Conservation (phyloP, 2,888 invertebrate genomes). For the Cryptus viduatorius region DNA sequence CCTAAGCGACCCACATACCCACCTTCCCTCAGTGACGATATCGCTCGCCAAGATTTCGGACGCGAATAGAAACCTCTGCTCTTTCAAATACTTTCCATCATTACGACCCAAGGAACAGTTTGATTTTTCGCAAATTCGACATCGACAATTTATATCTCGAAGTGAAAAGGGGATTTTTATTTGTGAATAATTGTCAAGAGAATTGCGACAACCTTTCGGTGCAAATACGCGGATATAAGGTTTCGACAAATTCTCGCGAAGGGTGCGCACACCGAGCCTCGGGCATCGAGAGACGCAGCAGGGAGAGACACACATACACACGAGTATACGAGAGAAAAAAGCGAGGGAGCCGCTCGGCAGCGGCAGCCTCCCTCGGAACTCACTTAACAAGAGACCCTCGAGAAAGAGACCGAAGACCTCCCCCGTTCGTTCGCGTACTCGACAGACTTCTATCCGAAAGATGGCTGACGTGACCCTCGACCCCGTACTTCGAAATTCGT, state of each 20-base stretch:
- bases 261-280: conserved; percentile 61
- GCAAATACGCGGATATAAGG: conserved; percentile 21
- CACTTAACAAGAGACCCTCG: conserved; percentile 63
- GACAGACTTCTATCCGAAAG: conserved; percentile 56
- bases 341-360: conserved; percentile 37
- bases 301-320: conserved; percentile 11
- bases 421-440: conserved; percentile 43
- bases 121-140: neutral
- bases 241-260: conserved; percentile 33
- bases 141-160: neutral
- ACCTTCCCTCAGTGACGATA: conserved; percentile 76
- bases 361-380: conserved; percentile 64
- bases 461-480: conserved; percentile 66
- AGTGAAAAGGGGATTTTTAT: neutral
- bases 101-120: neutral
- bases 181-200: neutral
- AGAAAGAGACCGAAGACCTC: conserved; percentile 54
- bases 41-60: conserved; percentile 75
- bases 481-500: conserved; percentile 42
- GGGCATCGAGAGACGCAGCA: conserved; percentile 58
- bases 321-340: conserved; percentile 26
- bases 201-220: neutral
- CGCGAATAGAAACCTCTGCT: neutral
- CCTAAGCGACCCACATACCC: conserved; percentile 72
- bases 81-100: neutral